A percentile compares a stretch with the other conserved stretches of the same genome.
phyloP scores from a whole-genome alignment of 2,888 invertebrate species.

The Ceriagrion tenellum region DNA sequence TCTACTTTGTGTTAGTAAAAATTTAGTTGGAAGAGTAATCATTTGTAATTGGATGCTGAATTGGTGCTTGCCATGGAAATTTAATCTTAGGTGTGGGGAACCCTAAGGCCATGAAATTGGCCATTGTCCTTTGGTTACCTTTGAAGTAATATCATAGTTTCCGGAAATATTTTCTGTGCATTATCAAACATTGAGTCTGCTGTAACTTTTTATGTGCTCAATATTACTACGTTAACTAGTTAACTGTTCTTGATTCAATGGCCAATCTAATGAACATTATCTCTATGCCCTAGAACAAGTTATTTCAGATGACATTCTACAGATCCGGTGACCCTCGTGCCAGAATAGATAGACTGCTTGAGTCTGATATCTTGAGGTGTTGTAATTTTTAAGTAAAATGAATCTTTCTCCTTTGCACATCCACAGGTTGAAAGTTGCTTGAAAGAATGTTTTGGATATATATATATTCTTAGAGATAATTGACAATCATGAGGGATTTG shows the following conservation, averaged over 20 bases:
- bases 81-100: not conserved
- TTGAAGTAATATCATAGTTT: not conserved
- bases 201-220: no score
- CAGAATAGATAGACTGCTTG: not conserved
- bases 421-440: no score
- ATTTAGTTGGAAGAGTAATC: not conserved
- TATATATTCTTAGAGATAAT: not conserved
- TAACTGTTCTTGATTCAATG: no score
- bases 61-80: conserved; percentile 2
- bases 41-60: conserved; percentile 10
- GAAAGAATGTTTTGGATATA: not conserved
- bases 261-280: not conserved
- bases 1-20: not conserved
- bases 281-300: not conserved
- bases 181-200: no score
- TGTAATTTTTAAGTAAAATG: not conserved
- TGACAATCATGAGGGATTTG: no score
- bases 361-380: not conserved
- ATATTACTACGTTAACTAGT: no score
- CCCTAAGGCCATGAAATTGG: not conserved
- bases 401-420: not conserved
- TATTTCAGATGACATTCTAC: not conserved
- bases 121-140: not conserved
- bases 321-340: not conserved
- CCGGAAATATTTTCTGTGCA: no score